Evolutionary conservation across 2,113 vertebrate species (phyloP).

Genomic region (Anguilla japonica): DNA sequence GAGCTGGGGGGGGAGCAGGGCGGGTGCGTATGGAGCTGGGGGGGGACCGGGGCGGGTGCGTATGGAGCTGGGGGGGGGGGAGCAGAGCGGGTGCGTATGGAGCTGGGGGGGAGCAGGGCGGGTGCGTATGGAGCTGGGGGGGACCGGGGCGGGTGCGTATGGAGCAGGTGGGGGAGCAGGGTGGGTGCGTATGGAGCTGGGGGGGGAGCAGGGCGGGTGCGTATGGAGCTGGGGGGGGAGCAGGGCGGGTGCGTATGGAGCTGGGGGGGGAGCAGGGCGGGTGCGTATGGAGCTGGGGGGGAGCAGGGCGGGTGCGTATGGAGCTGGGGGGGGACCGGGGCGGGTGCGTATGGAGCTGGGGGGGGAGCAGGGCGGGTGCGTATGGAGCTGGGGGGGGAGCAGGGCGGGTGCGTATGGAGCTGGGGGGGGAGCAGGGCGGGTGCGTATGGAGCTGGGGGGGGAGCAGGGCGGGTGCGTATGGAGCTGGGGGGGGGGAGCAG

Average conservation of each 20-base stretch:
- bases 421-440: too few relatives aligned
- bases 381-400: constrained; percentile 47
- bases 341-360: constrained; percentile 41
- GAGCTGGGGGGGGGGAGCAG: too few relatives aligned
- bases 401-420: constrained; percentile 42
- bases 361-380: too few relatives aligned
- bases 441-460: constrained; percentile 49
- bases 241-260: too few relatives aligned
- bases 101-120: constrained; percentile 28
- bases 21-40: constrained; percentile 47
- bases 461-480: constrained; percentile 42
- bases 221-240: constrained; percentile 37
- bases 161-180: constrained; percentile 30
- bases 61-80: constrained; percentile 42
- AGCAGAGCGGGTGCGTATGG: constrained; percentile 41
- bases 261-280: constrained; percentile 44
- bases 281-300: constrained; percentile 35
- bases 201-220: constrained; percentile 34
- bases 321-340: constrained; percentile 42
- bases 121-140: constrained; percentile 34
- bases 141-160: constrained; percentile 42
- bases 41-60: constrained; percentile 51
- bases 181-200: too few relatives aligned
- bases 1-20: constrained; percentile 51
- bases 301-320: too few relatives aligned